Conservation (phyloP, 1,140 invertebrate species). For the Polypedilum pembai region DNA sequence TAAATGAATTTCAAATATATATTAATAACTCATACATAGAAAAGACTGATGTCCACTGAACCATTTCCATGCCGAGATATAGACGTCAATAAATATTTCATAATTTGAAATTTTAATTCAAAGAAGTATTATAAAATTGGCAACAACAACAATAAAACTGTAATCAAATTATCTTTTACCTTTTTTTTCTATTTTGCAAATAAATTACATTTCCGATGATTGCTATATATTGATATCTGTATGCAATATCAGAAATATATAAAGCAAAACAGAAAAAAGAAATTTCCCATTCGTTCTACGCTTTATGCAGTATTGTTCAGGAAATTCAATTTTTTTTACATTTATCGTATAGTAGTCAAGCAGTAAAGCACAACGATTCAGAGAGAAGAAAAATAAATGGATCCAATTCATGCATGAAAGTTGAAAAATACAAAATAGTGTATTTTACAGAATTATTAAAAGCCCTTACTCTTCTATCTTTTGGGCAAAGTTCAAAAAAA, state of each 20-base stretch:
- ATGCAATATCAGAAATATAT: not conserved
- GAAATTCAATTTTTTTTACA: not conserved
- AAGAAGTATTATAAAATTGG: not conserved
- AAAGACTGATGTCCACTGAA: not conserved
- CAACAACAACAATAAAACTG: not conserved
- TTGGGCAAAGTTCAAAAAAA: too few relatives aligned
- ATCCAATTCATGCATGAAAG: constrained; percentile 7
- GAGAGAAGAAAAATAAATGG: not conserved
- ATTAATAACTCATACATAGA: not conserved
- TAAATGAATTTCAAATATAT: constrained; percentile 1
- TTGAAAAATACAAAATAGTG: not conserved
- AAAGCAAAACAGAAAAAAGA: not conserved
- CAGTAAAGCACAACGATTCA: not conserved
- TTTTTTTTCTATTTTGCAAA: not conserved
- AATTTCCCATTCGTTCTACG: not conserved
- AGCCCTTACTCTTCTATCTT: not conserved
- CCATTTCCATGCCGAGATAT: not conserved
- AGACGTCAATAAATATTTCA: constrained; percentile 13
- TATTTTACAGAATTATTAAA: not conserved
- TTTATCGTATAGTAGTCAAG: not conserved
- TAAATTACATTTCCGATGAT: constrained; percentile 3
- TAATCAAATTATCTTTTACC: not conserved
- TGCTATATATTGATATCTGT: not conserved
- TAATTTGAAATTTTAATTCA: not conserved
- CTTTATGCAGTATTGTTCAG: not conserved